Percentiles rank a stretch among this genome's conserved stretches.
Evolutionary conservation across 2,888 invertebrate species (phyloP).

Genomic region (Ptycholaimellus sp.): DNA sequence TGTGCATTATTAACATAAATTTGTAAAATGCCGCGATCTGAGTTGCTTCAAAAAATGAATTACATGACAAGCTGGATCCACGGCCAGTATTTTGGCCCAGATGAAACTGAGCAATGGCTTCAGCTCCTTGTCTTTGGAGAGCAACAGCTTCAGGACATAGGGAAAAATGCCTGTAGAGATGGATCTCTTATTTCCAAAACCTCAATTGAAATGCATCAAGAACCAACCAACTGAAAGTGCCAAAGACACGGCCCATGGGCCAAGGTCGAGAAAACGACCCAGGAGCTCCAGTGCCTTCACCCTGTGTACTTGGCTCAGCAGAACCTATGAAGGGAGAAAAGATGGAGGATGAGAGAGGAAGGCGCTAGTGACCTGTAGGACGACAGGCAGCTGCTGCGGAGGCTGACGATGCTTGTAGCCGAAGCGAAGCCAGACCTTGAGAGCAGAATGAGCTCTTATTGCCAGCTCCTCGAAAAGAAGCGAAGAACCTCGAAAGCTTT

Average conservation of each 20-base stretch:
- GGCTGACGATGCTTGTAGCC: conserved; percentile 50
- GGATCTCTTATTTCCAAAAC: not conserved
- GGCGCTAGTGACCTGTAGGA: conserved; percentile 79
- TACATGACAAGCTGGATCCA: conserved; percentile 85
- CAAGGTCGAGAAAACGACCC: conserved; percentile 72
- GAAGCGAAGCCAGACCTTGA: conserved; percentile 60
- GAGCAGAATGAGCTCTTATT: conserved; percentile 36
- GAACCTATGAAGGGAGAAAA: no score
- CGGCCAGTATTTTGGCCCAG: conserved; percentile 86
- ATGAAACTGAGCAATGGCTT: conserved; percentile 80
- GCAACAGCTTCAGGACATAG: conserved; percentile 80
- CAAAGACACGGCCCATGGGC: conserved; percentile 61
- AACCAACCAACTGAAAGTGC: conserved; percentile 74
- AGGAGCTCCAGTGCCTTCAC: conserved; percentile 75
- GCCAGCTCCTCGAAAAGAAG: not conserved
- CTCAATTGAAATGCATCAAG: not conserved
- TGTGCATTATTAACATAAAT: no score
- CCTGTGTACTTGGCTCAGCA: conserved; percentile 69
- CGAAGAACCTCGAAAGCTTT: conserved; percentile 55
- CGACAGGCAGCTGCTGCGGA: conserved; percentile 86
- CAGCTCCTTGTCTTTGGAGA: conserved; percentile 48
- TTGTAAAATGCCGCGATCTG: no score
- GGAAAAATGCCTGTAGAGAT: conserved; percentile 63
- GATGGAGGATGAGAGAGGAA: no score
- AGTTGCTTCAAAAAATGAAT: no score